Conservation (phyloP, 2,113 vertebrate genomes). For the Girardinichthys multiradiatus region DNA sequence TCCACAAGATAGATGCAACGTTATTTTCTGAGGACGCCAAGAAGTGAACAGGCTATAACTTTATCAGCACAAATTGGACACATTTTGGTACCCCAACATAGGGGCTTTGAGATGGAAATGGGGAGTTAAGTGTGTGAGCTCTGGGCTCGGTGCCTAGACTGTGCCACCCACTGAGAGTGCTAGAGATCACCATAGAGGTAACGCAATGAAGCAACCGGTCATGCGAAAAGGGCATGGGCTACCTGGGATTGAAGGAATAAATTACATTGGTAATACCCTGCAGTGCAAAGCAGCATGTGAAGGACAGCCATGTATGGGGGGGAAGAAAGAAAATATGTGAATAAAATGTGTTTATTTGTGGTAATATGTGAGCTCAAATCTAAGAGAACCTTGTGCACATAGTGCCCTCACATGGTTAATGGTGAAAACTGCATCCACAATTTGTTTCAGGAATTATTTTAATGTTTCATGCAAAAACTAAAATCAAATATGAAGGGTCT, state of each 20-base stretch:
- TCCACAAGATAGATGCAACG: conserved; percentile 75
- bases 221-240: conserved; percentile 73
- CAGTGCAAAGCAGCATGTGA: conserved; percentile 25
- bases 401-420: conserved; percentile 74
- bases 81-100: conserved; percentile 71
- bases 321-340: background rate
- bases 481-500: background rate
- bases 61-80: conserved; percentile 81
- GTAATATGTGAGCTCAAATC: conserved; percentile 4
- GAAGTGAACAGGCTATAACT: conserved; percentile 79
- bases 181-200: conserved; percentile 72
- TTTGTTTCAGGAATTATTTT: background rate
- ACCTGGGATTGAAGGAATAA: conserved; percentile 71
- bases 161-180: conserved; percentile 80
- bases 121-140: conserved; percentile 77
- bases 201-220: conserved; percentile 70
- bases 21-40: conserved; percentile 73
- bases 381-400: conserved; percentile 42
- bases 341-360: conserved; percentile 28
- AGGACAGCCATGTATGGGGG: background rate
- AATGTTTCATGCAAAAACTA: background rate
- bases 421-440: conserved; percentile 45
- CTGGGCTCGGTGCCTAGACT: conserved; percentile 77
- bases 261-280: conserved; percentile 49
- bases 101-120: conserved; percentile 83